Percentiles rank a stretch among this genome's conserved stretches.
phyloP scores from a whole-genome alignment of 2,113 vertebrate genomes.

The Dasyurus viverrinus region DNA sequence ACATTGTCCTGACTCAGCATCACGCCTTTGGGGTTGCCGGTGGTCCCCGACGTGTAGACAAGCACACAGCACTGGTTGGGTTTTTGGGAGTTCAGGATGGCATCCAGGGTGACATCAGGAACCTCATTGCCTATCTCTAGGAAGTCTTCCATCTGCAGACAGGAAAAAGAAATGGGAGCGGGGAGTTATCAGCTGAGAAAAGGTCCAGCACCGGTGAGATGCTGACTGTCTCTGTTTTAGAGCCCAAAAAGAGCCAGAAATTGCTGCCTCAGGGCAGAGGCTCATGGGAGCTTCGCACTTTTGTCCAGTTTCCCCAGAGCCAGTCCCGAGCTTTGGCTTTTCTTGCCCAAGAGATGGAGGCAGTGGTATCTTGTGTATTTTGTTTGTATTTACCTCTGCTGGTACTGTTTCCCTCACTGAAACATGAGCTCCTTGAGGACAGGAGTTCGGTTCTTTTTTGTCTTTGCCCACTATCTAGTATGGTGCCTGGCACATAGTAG shows the following conservation, averaged over 20 bases:
- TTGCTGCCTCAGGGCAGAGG: not conserved
- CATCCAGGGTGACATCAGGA: constrained; percentile 85
- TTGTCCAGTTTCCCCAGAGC: not conserved
- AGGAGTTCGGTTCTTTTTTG: not conserved
- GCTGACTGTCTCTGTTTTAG: not conserved
- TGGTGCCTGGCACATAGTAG: not conserved
- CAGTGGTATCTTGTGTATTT: not conserved
- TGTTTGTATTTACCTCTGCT: not conserved
- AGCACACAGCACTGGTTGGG: constrained; percentile 91
- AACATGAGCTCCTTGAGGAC: not conserved
- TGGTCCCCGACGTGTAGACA: constrained; percentile 93
- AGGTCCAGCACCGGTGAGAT: not conserved
- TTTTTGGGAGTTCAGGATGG: constrained; percentile 85
- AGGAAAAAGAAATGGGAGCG: not conserved
- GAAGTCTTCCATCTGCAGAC: constrained; percentile 90
- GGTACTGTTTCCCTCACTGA: not conserved
- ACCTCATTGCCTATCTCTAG: constrained; percentile 86
- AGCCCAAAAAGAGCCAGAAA: not conserved
- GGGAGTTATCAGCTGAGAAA: not conserved
- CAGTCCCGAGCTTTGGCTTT: not conserved
- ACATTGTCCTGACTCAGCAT: constrained; percentile 96
- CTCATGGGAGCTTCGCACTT: not conserved
- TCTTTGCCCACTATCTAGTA: not conserved
- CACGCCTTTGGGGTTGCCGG: constrained; percentile 91
- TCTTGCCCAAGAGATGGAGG: not conserved